These are phyloP conservation scores for Rhea pennata DNA, from an alignment of 2,113 vertebrate genomes.

Conservation along the genomic window DNA sequence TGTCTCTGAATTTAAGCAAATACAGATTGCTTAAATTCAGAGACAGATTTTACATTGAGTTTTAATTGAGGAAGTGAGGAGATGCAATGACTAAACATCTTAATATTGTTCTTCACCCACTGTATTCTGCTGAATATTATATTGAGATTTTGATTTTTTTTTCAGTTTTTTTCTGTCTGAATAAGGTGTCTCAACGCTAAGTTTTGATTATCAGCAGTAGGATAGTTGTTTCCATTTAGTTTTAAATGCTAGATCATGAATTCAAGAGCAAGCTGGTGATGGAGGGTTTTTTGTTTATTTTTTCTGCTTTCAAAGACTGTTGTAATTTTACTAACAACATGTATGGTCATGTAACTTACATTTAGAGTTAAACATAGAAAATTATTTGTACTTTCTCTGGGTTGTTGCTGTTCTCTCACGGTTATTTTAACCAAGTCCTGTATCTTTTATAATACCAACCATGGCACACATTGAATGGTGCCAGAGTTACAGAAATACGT, in stretches of 20 bases:
- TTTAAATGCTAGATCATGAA: neutral
- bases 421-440: neutral
- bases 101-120: neutral
- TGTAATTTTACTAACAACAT: neutral
- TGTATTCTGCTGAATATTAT: neutral
- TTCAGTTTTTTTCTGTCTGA: neutral
- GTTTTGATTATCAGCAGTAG: neutral
- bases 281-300: neutral
- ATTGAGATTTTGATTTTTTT: neutral
- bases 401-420: neutral
- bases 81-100: neutral
- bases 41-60: neutral
- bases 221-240: neutral
- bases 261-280: neutral
- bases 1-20: constrained; percentile 5
- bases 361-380: neutral
- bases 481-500: neutral
- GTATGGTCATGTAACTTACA: neutral
- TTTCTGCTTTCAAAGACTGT: neutral
- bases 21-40: neutral
- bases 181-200: neutral
- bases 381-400: neutral
- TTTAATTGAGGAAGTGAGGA: neutral
- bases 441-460: neutral
- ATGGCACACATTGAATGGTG: rapidly evolving